phyloP scores from a whole-genome alignment of 2,797 vertebrate genomes.

The Halcyon chelicuti region DNA sequence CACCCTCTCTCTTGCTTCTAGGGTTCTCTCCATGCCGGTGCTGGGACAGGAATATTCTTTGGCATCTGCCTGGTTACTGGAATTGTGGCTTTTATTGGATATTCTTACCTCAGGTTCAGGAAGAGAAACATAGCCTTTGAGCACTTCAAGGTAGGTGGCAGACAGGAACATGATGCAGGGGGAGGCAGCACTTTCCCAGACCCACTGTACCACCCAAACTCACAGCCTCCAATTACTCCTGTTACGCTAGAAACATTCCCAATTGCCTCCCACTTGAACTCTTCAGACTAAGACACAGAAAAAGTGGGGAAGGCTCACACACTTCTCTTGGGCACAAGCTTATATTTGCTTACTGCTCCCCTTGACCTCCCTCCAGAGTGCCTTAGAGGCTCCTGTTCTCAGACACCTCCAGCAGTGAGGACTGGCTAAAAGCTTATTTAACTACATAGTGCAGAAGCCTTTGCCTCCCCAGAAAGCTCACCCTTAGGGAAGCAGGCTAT shows the following conservation, averaged over 20 bases:
- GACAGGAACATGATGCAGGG: accelerated
- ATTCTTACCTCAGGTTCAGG: slow-evolving; percentile 86
- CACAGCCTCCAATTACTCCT: neutral
- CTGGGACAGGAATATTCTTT: slow-evolving; percentile 85
- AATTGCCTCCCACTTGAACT: neutral
- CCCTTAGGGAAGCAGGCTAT: neutral
- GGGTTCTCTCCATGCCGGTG: slow-evolving; percentile 72
- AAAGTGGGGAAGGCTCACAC: neutral
- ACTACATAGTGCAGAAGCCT: neutral
- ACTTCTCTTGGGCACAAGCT: neutral
- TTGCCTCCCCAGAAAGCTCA: neutral
- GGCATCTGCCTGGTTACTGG: slow-evolving; percentile 75
- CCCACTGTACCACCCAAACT: neutral
- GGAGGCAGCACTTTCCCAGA: too few relatives aligned
- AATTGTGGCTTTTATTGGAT: slow-evolving; percentile 77
- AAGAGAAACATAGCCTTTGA: slow-evolving; percentile 84
- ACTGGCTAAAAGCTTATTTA: neutral
- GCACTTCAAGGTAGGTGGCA: slow-evolving; percentile 86
- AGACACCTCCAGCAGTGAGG: neutral
- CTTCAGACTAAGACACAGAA: neutral
- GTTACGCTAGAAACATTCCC: neutral
- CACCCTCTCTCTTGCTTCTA: slow-evolving; percentile 52
- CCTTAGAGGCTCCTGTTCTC: neutral
- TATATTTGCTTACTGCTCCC: neutral
- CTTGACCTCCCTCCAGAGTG: neutral